phyloP scores from a whole-genome alignment of 2,113 vertebrate species.

The Axis porcinus region DNA sequence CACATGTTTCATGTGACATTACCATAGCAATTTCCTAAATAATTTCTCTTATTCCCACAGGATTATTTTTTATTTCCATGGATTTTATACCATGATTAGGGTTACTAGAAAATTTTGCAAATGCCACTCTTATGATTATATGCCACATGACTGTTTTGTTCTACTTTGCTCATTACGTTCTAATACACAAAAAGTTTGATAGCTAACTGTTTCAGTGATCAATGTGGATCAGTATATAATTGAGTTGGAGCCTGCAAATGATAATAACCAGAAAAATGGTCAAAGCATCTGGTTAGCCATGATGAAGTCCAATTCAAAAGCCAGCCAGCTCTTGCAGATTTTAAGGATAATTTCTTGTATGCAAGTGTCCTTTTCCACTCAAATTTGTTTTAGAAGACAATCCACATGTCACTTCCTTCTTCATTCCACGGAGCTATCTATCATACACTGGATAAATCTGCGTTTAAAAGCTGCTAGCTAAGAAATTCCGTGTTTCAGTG shows the following conservation, averaged over 20 bases:
- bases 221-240: not conserved
- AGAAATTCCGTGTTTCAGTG: not conserved
- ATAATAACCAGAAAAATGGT: not conserved
- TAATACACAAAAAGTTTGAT: not conserved
- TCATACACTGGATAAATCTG: not conserved
- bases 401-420: not conserved
- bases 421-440: not conserved
- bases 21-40: not conserved
- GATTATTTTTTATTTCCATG: not conserved
- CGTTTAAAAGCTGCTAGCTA: not conserved
- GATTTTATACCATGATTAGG: not conserved
- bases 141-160: not conserved
- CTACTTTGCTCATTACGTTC: not conserved
- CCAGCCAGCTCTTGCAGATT: not conserved
- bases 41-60: not conserved
- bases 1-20: not conserved
- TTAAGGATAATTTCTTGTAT: not conserved
- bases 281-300: not conserved
- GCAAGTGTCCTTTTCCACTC: not conserved
- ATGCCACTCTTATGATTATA: not conserved
- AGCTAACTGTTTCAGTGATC: not conserved
- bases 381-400: not conserved
- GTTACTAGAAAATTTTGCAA: not conserved
- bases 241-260: not conserved
- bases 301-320: not conserved